A percentile compares a stretch with the other conserved stretches of the same genome.
phyloP scores from a whole-genome alignment of 2,113 vertebrate genomes.

The Polypterus senegalus region DNA sequence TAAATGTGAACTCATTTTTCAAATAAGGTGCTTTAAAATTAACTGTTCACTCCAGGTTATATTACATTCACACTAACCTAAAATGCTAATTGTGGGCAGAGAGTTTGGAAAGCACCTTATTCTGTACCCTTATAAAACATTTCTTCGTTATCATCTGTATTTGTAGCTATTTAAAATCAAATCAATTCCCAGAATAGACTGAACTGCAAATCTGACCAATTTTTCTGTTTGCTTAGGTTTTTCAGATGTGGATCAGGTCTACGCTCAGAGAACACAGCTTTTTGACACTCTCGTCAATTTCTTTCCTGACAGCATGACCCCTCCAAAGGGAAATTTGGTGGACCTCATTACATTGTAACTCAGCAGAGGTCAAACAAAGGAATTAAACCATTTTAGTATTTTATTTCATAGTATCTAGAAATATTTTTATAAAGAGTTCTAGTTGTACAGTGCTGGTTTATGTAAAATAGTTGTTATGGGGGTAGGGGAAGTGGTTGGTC shows the following conservation, averaged over 20 bases:
- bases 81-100: no score
- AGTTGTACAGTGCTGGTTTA: slow-evolving; percentile 6
- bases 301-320: slow-evolving; percentile 98
- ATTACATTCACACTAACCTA: no score
- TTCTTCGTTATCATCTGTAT: no score
- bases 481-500: background rate
- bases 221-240: slow-evolving; percentile 58
- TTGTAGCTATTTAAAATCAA: no score
- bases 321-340: slow-evolving; percentile 94
- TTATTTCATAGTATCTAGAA: slow-evolving; percentile 11
- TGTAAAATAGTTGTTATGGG: background rate
- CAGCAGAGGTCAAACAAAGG: slow-evolving; percentile 17
- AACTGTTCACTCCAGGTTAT: no score
- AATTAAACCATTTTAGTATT: slow-evolving; percentile 23
- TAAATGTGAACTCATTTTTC: no score
- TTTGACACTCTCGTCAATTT: slow-evolving; percentile 96
- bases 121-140: no score
- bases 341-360: slow-evolving; percentile 91
- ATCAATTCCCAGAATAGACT: no score
- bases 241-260: slow-evolving; percentile 92
- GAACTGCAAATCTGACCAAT: slow-evolving; percentile 1
- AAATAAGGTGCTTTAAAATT: no score
- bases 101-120: no score
- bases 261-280: slow-evolving; percentile 91
- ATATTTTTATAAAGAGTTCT: slow-evolving; percentile 10